A percentile compares a stretch with the other conserved stretches of the same genome.
Evolutionary conservation across 2,113 vertebrate genomes (phyloP).

Genomic region (Uria lomvia): DNA sequence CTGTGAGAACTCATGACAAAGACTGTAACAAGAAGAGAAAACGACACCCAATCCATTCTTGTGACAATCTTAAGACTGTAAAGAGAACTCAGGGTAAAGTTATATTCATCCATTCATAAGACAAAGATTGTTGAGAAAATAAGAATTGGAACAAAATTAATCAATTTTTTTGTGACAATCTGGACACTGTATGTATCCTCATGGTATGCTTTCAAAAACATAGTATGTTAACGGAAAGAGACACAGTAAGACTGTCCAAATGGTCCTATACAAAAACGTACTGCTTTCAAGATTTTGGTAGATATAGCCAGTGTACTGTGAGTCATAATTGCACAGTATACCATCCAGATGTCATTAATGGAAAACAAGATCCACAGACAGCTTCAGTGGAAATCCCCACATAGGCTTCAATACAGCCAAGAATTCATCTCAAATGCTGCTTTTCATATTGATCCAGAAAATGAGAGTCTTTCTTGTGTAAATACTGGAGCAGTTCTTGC

Average conservation of each 20-base stretch:
- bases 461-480: neutral
- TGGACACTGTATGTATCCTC: constrained; percentile 12
- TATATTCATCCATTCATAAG: constrained; percentile 54
- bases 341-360: neutral
- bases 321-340: neutral
- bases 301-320: neutral
- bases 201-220: neutral
- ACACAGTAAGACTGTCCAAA: neutral
- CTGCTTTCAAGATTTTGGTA: neutral
- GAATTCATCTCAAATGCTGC: neutral
- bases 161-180: constrained; percentile 23
- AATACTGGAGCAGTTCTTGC: neutral
- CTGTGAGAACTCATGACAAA: constrained; percentile 66
- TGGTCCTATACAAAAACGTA: neutral
- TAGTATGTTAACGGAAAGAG: neutral
- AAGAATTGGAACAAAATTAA: constrained; percentile 46
- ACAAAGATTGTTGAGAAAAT: constrained; percentile 58
- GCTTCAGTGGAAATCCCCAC: neutral
- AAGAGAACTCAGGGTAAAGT: constrained; percentile 56
- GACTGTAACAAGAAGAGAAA: constrained; percentile 65
- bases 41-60: constrained; percentile 52
- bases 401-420: neutral
- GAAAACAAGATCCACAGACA: neutral
- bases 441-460: neutral
- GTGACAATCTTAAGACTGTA: constrained; percentile 58